Conservation (phyloP, 1,140 invertebrate genomes). For the Bombus haemorrhoidalis region DNA sequence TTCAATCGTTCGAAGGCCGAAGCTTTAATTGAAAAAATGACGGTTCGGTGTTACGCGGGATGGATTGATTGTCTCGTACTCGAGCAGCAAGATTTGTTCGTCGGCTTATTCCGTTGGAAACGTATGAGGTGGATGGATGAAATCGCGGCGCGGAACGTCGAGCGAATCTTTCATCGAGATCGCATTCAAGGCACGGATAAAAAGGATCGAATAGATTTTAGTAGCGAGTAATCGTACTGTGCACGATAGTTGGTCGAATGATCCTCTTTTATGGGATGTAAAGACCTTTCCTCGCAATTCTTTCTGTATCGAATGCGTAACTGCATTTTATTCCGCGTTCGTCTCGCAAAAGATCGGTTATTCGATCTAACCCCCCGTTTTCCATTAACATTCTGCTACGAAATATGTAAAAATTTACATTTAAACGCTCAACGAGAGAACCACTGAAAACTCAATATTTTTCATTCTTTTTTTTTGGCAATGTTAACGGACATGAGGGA, state of each 20-base stretch:
- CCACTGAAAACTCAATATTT: too few relatives aligned
- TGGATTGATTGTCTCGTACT: slow-evolving; percentile 10
- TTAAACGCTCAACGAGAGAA: neutral
- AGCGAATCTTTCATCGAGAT: slow-evolving; percentile 24
- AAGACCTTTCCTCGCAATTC: slow-evolving; percentile 9
- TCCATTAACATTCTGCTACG: too few relatives aligned
- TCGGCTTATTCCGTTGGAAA: slow-evolving; percentile 10
- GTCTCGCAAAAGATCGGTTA: slow-evolving; percentile 14
- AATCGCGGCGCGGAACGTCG: neutral
- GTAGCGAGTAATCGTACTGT: slow-evolving; percentile 38
- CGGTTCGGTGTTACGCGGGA: neutral
- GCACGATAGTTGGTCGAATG: slow-evolving; percentile 30
- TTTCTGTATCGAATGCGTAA: neutral
- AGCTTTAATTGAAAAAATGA: neutral
- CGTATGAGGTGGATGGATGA: neutral
- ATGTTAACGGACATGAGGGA: too few relatives aligned
- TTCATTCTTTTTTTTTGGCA: too few relatives aligned
- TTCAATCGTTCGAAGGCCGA: too few relatives aligned
- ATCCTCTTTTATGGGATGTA: slow-evolving; percentile 29
- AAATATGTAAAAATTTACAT: neutral
- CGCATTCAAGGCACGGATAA: slow-evolving; percentile 42
- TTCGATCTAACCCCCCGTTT: neutral
- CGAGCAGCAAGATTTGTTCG: neutral
- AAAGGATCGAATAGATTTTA: slow-evolving; percentile 50
- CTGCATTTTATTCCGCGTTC: slow-evolving; percentile 11